Base-by-base conservation (phyloP, 1,140 invertebrate genomes). In the Macrobrachium nipponense region DNA sequence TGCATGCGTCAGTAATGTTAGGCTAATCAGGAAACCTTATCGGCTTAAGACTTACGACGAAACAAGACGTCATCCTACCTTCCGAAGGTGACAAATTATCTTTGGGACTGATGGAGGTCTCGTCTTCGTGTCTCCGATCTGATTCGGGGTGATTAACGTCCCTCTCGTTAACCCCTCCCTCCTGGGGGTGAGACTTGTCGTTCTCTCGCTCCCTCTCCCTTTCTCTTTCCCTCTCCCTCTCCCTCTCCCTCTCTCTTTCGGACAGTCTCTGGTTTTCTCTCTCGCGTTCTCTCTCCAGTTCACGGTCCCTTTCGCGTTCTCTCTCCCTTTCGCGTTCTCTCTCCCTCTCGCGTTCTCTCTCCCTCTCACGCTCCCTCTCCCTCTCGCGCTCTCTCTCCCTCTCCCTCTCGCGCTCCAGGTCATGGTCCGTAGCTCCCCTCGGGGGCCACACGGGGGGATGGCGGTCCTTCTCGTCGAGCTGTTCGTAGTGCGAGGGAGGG, bases 31-130 rank as follows among this genome's bases (percentile, higher is more conserved):
- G 27, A 36, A 36, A 36, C 4, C 27, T 36, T 36, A 36, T 36
- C 27, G 51, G 51, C 2, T 51, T 51, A 51, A 51, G 51, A 7
- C 51, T 36, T 36, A 36, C 1, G 27, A 36, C 27, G 27, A 36
- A 20, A 66, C 12, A 73, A 7, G 11, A 4, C 17, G 58, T 18
- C 14, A 20, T 80, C 87, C 58, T 4, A 89, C 88, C 88, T 72
- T 87, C 88, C 15, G 86, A 76, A 15, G 82, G 86, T 51, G 80
- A 86, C 27, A 72, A 79, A 44, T 51, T 89, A 58, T 89, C 86
- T 51, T 80, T 77, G 10, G 88, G 82, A 80, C 88, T 89, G 62
- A 83, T 82, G 43, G 86, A 87, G n/a, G 82, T 87, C 73, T 89
- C 87, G 15, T 87, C 86, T 17, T 89, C 88, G 5, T 87, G 82